Conservation (phyloP, 2,888 invertebrate genomes). For the Drosophila helvetica region DNA sequence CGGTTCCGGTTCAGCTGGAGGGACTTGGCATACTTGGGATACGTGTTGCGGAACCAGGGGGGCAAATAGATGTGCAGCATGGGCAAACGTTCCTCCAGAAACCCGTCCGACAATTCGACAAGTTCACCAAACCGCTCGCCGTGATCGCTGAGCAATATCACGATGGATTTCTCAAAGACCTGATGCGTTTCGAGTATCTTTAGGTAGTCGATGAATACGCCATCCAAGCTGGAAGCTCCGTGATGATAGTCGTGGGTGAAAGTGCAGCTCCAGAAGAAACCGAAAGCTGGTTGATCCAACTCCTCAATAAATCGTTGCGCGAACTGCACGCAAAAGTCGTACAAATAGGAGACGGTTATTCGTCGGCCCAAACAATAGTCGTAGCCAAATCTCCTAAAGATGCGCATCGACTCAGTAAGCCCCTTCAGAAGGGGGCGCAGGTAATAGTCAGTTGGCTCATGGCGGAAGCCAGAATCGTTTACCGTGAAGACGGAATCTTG, state of each 20-base stretch:
- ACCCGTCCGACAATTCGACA: conserved; percentile 87
- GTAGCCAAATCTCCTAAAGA: conserved; percentile 12
- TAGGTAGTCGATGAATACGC: conserved; percentile 85
- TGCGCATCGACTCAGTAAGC: conserved; percentile 84
- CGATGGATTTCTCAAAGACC: conserved; percentile 86
- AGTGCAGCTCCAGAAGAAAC: conserved; percentile 90
- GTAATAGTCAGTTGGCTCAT: conserved; percentile 91
- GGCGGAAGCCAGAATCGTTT: conserved; percentile 84
- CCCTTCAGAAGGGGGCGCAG: conserved; percentile 88
- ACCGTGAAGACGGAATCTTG: not conserved
- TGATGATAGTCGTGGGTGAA: conserved; percentile 88
- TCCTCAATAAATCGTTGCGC: conserved; percentile 85
- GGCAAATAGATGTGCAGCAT: conserved; percentile 89
- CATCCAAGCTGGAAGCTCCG: conserved; percentile 87
- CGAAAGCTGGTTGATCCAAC: conserved; percentile 86
- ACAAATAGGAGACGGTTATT: conserved; percentile 86
- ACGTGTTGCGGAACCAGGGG: conserved; percentile 85
- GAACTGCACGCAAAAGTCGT: conserved; percentile 88
- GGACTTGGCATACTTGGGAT: conserved; percentile 85
- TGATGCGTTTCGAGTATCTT: conserved; percentile 85
- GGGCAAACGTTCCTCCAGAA: conserved; percentile 90
- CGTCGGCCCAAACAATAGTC: conserved; percentile 86
- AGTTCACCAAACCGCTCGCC: conserved; percentile 89
- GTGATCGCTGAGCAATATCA: conserved; percentile 90
- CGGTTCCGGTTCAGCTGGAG: conserved; percentile 86